Base-by-base conservation (phyloP, 2,113 vertebrate genomes). In the Alexandromys fortis region DNA sequence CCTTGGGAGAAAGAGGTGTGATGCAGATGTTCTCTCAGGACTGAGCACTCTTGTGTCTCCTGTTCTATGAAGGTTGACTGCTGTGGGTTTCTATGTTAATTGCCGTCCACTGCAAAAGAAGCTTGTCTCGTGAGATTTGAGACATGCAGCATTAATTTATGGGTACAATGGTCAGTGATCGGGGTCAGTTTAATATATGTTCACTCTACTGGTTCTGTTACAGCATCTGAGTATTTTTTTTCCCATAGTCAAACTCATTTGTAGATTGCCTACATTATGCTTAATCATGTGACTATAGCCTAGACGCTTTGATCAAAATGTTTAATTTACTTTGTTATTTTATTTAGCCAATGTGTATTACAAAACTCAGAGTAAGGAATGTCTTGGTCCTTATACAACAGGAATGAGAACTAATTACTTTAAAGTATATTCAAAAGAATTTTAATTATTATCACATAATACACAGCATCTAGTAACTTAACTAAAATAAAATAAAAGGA, bases 401-500 rank as follows among this genome's bases (percentile, higher is more conserved):
- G 13, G 3, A 78, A 87, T 63, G 9, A 94, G 68, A 26, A 90
- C 17, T 78, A 47, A 86, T 61, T 85, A 89, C 89, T 92, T 94
- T 70, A 94, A 90, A 77, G 17, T 30, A 1, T 83, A 70, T 8
- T 75, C 24, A 13, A 86, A 91, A 86, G 10, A 81, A 4, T 81
- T 68, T 93, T 83, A 38, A 55, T 72, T 88, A 91, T 89, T 76
- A 11, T 52, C 45, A 77, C 73, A 95, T 0, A 76, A 38, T 72
- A 73, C 65, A 72, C 7, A 90, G 28, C 1, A 89, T 55, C 73
- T 92, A 89, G 63, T 73, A 92, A 90, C 10, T 73, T 89, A 75
- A 28, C 9, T 92, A n/a, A 92, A 72, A 94, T 92, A 89, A 85
- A 91, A 78, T 24, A 81, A 47, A 86, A n/a, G 3, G 38, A 49